Conservation (phyloP, 2,797 vertebrate species). For the Echeneis naucrates region DNA sequence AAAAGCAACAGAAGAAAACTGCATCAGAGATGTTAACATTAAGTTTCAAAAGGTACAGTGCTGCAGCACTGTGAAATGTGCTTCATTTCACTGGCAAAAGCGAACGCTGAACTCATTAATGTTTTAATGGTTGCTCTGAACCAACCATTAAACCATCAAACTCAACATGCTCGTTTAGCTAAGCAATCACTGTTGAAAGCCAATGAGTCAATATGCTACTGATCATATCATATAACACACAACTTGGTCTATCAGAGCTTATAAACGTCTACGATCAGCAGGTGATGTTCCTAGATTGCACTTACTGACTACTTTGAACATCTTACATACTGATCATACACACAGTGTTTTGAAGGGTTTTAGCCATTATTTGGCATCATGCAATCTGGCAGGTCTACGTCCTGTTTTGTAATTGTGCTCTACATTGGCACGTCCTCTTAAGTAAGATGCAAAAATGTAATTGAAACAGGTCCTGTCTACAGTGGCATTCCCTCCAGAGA, state of each 20-base stretch:
- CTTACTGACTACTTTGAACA: background rate
- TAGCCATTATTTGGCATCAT: background rate
- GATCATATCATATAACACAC: background rate
- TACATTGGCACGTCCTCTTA: background rate
- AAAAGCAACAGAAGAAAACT: conserved; percentile 9
- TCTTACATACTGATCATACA: background rate
- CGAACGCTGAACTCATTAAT: conserved; percentile 61
- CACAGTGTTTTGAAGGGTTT: background rate
- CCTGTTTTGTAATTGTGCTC: background rate
- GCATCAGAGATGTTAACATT: conserved; percentile 9
- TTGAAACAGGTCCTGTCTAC: background rate
- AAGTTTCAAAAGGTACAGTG: conserved; percentile 18
- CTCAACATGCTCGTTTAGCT: background rate
- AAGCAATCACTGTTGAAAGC: background rate
- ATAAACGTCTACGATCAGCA: background rate
- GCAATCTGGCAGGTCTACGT: background rate
- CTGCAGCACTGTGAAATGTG: conserved; percentile 34
- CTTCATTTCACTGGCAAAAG: conserved; percentile 60
- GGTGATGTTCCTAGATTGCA: conserved; percentile 3
- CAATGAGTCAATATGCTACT: background rate
- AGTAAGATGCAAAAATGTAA: conserved; percentile 10
- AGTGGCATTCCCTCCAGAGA: background rate
- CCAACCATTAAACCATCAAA: conserved; percentile 17
- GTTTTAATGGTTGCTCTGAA: conserved; percentile 50
- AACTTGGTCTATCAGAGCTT: background rate